Conservation (phyloP, 2,797 vertebrate species). For the Harpagifer antarcticus region DNA sequence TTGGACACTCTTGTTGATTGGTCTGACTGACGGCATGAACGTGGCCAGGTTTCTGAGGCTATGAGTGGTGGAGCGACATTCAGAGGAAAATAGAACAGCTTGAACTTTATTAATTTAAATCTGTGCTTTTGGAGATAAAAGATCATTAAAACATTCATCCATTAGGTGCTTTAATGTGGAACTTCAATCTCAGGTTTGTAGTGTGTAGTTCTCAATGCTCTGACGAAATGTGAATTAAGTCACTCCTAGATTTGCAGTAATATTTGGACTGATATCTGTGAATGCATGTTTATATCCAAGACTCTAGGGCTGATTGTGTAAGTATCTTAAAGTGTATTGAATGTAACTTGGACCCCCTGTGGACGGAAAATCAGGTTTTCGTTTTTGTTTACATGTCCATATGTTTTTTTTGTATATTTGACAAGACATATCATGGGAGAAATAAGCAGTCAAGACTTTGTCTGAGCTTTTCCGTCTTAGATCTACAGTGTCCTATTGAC, state of each 20-base stretch:
- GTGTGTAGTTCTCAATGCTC: background rate
- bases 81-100: conserved; percentile 19
- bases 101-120: conserved; percentile 18
- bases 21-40: background rate
- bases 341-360: background rate
- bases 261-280: background rate
- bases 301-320: background rate
- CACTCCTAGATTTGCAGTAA: background rate
- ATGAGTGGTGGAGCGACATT: background rate
- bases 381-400: too few species aligned
- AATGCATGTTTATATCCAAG: background rate
- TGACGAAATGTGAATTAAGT: background rate
- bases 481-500: too few species aligned
- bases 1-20: conserved; percentile 17
- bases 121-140: background rate
- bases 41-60: background rate
- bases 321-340: background rate
- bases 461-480: too few species aligned
- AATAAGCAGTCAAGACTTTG: too few species aligned
- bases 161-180: background rate
- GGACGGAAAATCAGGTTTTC: too few species aligned
- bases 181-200: background rate
- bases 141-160: background rate
- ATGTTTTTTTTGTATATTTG: too few species aligned
- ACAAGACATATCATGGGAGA: too few species aligned